Evolutionary conservation across 2,888 invertebrate species (phyloP).

Genomic region (Rhorus exstirpatorius): DNA sequence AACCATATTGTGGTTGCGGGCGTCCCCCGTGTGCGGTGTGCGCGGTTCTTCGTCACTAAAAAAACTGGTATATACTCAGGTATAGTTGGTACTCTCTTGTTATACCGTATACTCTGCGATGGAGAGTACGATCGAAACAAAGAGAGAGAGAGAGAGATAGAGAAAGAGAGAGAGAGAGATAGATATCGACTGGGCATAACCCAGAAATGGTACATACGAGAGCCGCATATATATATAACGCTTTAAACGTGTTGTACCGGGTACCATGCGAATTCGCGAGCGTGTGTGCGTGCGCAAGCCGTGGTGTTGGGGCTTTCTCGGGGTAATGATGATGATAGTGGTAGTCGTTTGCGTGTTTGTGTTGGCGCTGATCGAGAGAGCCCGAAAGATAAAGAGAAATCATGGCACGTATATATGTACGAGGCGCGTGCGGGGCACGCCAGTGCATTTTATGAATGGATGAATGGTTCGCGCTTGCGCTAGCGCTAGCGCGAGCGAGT

Average conservation of each 20-base stretch:
- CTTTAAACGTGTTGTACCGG: slow-evolving; percentile 2
- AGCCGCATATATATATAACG: slow-evolving; percentile 4
- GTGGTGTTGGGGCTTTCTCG: background rate
- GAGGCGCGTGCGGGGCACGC: slow-evolving; percentile 74
- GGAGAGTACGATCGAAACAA: background rate
- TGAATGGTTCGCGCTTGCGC: slow-evolving; percentile 72
- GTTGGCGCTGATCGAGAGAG: slow-evolving; percentile 11
- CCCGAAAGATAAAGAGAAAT: slow-evolving; percentile 28
- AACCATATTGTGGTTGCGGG: slow-evolving; percentile 65
- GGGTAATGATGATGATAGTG: slow-evolving; percentile 35
- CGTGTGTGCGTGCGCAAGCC: background rate
- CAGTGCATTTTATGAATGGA: slow-evolving; percentile 81
- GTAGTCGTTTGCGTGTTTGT: slow-evolving; percentile 2
- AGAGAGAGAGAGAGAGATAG: background rate
- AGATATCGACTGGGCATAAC: slow-evolving; percentile 17
- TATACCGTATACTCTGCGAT: too few relatives aligned
- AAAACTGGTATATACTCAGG: slow-evolving; percentile 28
- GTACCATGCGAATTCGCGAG: slow-evolving; percentile 5
- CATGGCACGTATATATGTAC: slow-evolving; percentile 51
- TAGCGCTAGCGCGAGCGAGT: slow-evolving; percentile 68
- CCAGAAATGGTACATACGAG: background rate
- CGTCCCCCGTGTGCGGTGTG: slow-evolving; percentile 30
- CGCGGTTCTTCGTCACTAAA: slow-evolving; percentile 47
- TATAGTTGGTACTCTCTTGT: slow-evolving; percentile 19
- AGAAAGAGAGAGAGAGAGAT: background rate